A percentile compares a stretch with the other conserved stretches of the same genome.
These are phyloP conservation scores for Cyclopterus lumpus DNA, from an alignment of 2,797 vertebrate genomes.

Conservation along the genomic window DNA sequence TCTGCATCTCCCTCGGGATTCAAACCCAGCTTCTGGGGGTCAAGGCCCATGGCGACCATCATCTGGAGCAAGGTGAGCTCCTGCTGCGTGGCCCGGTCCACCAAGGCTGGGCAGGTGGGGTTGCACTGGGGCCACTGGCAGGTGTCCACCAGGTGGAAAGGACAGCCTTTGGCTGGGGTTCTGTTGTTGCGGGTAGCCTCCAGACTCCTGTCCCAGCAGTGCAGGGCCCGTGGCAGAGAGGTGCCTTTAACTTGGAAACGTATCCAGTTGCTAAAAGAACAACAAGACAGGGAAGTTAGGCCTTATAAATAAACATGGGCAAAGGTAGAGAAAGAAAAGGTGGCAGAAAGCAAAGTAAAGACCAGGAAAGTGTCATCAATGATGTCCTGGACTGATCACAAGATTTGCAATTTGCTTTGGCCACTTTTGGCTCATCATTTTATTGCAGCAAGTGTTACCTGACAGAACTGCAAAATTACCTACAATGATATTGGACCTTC, in stretches of 20 bases:
- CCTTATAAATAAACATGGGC: neutral
- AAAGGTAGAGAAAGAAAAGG: neutral
- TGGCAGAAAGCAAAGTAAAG: neutral
- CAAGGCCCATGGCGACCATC: slow-evolving; percentile 85
- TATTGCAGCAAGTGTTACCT: slow-evolving; percentile 3
- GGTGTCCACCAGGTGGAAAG: slow-evolving; percentile 86
- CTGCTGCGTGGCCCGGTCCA: slow-evolving; percentile 84
- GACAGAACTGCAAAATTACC: slow-evolving; percentile 33
- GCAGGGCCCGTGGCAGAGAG: slow-evolving; percentile 84
- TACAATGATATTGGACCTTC: slow-evolving; percentile 17
- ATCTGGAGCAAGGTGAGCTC: slow-evolving; percentile 87
- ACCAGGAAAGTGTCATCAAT: neutral
- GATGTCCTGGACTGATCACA: neutral
- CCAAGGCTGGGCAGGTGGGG: slow-evolving; percentile 87
- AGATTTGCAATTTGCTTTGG: slow-evolving; percentile 17
- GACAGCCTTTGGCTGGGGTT: slow-evolving; percentile 83
- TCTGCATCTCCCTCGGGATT: slow-evolving; percentile 79
- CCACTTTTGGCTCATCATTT: slow-evolving; percentile 17
- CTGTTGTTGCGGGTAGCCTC: slow-evolving; percentile 84
- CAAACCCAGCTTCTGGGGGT: slow-evolving; percentile 83
- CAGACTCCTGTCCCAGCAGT: slow-evolving; percentile 89
- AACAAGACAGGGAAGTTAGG: neutral
- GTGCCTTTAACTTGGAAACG: slow-evolving; percentile 86
- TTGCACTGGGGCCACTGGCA: slow-evolving; percentile 90
- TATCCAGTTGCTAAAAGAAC: slow-evolving; percentile 84